Evolutionary conservation across 2,888 invertebrate species (phyloP), one percentile per base, ranked within the genome.

Genomic region (Drosophila niveifrons): DNA sequence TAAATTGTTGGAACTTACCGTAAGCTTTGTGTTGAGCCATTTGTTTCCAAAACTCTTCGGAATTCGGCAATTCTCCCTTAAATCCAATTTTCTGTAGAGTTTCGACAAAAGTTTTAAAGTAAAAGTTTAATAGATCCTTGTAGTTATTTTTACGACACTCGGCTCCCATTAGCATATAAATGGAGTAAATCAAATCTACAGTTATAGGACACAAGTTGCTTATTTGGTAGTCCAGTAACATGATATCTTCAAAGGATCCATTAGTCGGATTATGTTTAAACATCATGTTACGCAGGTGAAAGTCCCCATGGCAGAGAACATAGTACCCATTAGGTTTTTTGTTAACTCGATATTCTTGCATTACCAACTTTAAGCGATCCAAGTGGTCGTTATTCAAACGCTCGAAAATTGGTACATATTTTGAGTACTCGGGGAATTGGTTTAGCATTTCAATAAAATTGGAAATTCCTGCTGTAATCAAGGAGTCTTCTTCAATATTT

Each of bases 161-260:
- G 3, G 59, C 36, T 1, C 71, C 66, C 64, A 84, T 36, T 0
- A 90, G 73, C 47, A 85, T 82, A 29, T 82, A 78, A 3, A 87
- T 53, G 1, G 85, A 72, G 55, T 89, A 90, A 46, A 77, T 82
- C 8, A 90, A 28, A 72, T 91, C 90, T 0, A 78, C 41, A 0
- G 81, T 78, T 0, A 87, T 78, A 1, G 89, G 84, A 2, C 72
- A 61, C 55, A 87, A 57, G 53, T 75, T 79, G 31, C 72, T 62
- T 13, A 81, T 64, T 69, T 90, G 90, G 48, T 88, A 90, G 34
- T 90, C 90, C 4, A 90, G 66, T 7, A 88, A 47, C 65, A 88
- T 63, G n/a, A 73, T 66, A 50, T 89, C 83, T n/a, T 76, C 78
- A 3, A 75, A 28, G 0, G 15, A 23, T 3, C 31, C 80, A 28